Evolutionary conservation across 2,797 vertebrate genomes (phyloP).

Genomic region (Rhadinocentrus ornatus): DNA sequence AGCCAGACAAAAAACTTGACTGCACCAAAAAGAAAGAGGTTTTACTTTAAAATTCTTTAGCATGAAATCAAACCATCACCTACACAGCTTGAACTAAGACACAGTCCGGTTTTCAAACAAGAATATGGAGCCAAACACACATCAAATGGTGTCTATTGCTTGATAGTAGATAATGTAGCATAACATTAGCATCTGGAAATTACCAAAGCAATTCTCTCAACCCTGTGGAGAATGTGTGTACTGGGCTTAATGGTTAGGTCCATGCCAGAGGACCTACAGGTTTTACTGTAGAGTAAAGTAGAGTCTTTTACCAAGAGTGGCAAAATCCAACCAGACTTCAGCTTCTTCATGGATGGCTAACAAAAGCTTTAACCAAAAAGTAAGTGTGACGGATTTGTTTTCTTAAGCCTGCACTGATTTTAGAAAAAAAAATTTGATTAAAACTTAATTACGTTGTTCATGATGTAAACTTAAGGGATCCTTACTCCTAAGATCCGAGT

Average conservation of each 20-base stretch:
- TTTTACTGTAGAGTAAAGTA: no score
- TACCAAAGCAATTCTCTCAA: not conserved
- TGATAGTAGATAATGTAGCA: no score
- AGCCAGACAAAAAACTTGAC: no score
- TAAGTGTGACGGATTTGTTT: not conserved
- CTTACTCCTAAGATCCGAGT: constrained; percentile 24
- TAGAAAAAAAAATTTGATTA: not conserved
- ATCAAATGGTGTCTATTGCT: not conserved
- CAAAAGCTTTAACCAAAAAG: not conserved
- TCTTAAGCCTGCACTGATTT: not conserved
- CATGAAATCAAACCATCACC: not conserved
- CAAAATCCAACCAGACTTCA: not conserved
- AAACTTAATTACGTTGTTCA: not conserved
- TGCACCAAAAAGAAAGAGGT: no score
- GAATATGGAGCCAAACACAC: not conserved
- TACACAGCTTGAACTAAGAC: no score
- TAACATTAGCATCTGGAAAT: no score
- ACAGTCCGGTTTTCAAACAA: no score
- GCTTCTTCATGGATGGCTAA: not conserved
- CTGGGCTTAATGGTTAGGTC: no score
- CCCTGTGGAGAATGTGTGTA: not conserved
- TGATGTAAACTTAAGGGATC: constrained; percentile 6
- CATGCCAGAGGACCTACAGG: no score
- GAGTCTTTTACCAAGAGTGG: no score
- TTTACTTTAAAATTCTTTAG: not conserved